Conservation (phyloP, 2,797 vertebrate genomes). For the Pelodytes ibericus region DNA sequence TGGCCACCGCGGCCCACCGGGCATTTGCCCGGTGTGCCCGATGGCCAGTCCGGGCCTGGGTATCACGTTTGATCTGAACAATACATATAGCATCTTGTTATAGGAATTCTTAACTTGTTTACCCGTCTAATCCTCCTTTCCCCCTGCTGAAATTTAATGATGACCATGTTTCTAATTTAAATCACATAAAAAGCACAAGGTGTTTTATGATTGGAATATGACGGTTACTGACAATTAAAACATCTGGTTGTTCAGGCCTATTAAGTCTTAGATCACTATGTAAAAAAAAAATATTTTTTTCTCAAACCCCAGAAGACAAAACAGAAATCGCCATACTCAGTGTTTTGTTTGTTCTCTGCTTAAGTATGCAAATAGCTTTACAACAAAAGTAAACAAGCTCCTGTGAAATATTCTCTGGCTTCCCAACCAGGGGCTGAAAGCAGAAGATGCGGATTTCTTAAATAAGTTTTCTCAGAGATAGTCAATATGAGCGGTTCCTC, state of each 20-base stretch:
- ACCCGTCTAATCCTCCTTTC: no score
- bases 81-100: no score
- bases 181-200: no score
- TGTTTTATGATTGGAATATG: no score
- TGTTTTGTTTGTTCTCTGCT: constrained; percentile 15
- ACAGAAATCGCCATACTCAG: constrained; percentile 9
- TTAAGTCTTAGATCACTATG: not conserved
- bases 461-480: constrained; percentile 56
- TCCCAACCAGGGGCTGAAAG: not conserved
- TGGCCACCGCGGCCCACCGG: no score
- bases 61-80: no score
- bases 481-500: constrained; percentile 26
- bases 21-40: no score
- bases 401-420: constrained; percentile 29
- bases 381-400: constrained; percentile 45
- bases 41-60: no score
- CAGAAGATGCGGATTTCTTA: constrained; percentile 46
- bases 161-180: no score
- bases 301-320: constrained; percentile 12
- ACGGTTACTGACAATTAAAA: constrained; percentile 20
- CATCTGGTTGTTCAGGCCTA: not conserved
- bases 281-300: not conserved
- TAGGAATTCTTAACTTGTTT: no score
- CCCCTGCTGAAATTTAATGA: no score
- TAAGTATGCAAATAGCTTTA: constrained; percentile 37